Evolutionary conservation across 2,797 vertebrate genomes (phyloP).

Genomic region (Dermochelys coriacea): DNA sequence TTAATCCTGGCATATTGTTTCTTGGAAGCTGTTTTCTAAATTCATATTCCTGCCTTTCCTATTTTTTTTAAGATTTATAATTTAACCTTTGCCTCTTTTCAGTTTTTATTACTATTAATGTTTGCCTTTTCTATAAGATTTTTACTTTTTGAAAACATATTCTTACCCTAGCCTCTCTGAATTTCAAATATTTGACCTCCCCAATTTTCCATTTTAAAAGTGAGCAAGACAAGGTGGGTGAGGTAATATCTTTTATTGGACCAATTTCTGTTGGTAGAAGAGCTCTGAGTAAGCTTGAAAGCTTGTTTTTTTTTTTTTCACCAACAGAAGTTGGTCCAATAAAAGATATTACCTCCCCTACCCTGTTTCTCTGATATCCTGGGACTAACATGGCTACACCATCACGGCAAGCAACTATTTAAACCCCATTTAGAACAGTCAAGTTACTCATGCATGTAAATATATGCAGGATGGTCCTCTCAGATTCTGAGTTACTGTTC

Average conservation of each 20-base stretch:
- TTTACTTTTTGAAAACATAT: not conserved
- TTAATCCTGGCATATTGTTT: not conserved
- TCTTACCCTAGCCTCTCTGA: not conserved
- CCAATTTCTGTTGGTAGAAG: not conserved
- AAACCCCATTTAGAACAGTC: not conserved
- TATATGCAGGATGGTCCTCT: no score
- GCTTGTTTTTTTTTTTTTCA: not conserved
- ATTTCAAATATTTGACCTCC: not conserved
- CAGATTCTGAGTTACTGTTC: no score
- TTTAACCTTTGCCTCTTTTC: not conserved
- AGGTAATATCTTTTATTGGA: not conserved
- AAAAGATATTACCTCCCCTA: not conserved
- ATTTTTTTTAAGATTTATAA: not conserved
- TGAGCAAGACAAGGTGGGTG: no score
- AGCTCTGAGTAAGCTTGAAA: not conserved
- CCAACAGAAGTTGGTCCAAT: not conserved
- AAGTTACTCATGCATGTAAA: no score
- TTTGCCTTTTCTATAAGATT: not conserved
- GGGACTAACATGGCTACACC: no score
- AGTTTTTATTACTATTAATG: not conserved
- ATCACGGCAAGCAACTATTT: no score
- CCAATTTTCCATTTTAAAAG: not conserved
- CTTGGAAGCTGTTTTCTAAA: not conserved
- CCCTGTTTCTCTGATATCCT: no score
- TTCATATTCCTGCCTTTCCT: not conserved